Percentiles rank a stretch among this genome's conserved stretches.
These are phyloP conservation scores for Leptopilina myrica DNA, from an alignment of 2,888 invertebrate species.

Conservation along the genomic window DNA sequence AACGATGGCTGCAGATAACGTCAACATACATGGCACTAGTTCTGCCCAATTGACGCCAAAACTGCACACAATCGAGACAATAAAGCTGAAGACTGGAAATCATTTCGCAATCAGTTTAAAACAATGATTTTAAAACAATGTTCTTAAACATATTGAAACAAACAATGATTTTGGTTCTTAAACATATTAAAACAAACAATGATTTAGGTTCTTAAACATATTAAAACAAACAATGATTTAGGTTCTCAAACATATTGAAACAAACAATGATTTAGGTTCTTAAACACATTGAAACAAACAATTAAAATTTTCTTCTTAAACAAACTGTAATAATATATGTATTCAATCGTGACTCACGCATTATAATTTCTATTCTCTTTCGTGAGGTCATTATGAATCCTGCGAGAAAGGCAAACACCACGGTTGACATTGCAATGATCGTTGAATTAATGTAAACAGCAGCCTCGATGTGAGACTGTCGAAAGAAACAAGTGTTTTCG, in stretches of 20 bases:
- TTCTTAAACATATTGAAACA: no score
- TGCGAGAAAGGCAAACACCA: slow-evolving; percentile 66
- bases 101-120: slow-evolving; percentile 17
- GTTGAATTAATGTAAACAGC: slow-evolving; percentile 70
- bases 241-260: no score
- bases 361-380: slow-evolving; percentile 60
- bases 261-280: no score
- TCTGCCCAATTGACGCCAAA: slow-evolving; percentile 71
- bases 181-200: no score
- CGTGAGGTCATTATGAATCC: slow-evolving; percentile 58
- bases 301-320: no score
- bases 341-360: slow-evolving; percentile 62
- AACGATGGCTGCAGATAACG: slow-evolving; percentile 66
- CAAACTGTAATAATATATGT: no score
- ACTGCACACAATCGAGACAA: slow-evolving; percentile 66
- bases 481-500: background rate
- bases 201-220: background rate
- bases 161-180: no score
- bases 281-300: no score
- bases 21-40: slow-evolving; percentile 69
- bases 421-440: slow-evolving; percentile 69
- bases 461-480: slow-evolving; percentile 66
- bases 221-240: background rate
- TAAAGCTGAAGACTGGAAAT: slow-evolving; percentile 64
- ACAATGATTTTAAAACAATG: background rate